Percentiles rank a stretch among this genome's conserved stretches.
phyloP scores from a whole-genome alignment of 2,113 vertebrate species.

The Sebastes fasciatus region DNA sequence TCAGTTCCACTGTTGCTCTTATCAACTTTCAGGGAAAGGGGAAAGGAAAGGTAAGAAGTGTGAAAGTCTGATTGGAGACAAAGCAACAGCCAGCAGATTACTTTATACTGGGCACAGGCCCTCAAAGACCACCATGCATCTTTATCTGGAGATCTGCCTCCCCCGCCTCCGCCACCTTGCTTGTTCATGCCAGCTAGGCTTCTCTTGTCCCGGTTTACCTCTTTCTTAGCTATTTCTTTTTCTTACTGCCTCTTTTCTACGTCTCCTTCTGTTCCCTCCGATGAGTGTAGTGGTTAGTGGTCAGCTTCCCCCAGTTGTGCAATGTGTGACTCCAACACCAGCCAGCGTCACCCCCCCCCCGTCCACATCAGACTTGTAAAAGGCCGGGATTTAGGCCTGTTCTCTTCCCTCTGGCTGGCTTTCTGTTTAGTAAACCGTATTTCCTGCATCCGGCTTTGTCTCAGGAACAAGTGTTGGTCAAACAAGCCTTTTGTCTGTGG shows the following conservation, averaged over 20 bases:
- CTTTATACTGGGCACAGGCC: constrained; percentile 60
- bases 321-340: constrained; percentile 63
- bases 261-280: constrained; percentile 6
- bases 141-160: constrained; percentile 56
- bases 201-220: constrained; percentile 31
- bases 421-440: constrained; percentile 82
- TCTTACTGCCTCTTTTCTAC: background rate
- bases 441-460: constrained; percentile 88
- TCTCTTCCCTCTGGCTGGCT: constrained; percentile 49
- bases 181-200: constrained; percentile 45
- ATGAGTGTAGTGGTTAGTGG: constrained; percentile 64
- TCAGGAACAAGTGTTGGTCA: constrained; percentile 89
- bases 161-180: background rate
- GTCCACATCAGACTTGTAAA: constrained; percentile 78
- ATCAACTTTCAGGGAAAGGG: constrained; percentile 68
- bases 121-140: constrained; percentile 62
- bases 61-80: constrained; percentile 69
- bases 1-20: constrained; percentile 64
- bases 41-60: constrained; percentile 67
- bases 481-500: constrained; percentile 89
- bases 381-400: constrained; percentile 53
- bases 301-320: constrained; percentile 75
- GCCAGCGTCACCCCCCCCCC: constrained; percentile 32
- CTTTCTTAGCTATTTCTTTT: constrained; percentile 7
- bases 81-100: constrained; percentile 65